Conservation (phyloP, 2,888 invertebrate genomes). For the Agelastica alni region DNA sequence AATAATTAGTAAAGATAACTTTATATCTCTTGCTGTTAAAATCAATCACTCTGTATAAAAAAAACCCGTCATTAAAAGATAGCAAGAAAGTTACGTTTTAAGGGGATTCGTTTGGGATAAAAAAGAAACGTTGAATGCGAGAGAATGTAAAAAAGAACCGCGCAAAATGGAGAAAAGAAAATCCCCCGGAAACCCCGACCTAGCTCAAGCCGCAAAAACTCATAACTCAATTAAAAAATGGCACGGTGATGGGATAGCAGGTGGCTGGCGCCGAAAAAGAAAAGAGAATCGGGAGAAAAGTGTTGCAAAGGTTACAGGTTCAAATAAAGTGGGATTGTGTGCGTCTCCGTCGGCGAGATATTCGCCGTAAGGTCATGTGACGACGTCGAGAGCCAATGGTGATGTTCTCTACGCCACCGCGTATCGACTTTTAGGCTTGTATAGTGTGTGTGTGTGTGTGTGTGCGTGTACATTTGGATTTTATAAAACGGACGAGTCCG, state of each 20-base stretch:
- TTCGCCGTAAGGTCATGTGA: conserved; percentile 37
- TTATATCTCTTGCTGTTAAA: too few species aligned
- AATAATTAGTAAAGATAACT: too few species aligned
- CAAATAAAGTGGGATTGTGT: conserved; percentile 15
- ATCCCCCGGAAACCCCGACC: conserved; percentile 35
- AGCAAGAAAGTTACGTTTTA: too few species aligned
- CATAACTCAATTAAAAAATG: conserved; percentile 48
- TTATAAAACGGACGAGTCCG: conserved; percentile 33
- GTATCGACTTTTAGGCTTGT: conserved; percentile 44
- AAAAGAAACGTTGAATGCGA: not conserved
- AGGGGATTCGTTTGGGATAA: too few species aligned
- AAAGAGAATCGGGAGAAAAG: conserved; percentile 30
- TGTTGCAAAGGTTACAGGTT: conserved; percentile 34
- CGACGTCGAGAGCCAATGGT: conserved; percentile 37
- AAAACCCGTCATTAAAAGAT: too few species aligned
- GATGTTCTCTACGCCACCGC: conserved; percentile 33
- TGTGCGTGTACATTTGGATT: conserved; percentile 38
- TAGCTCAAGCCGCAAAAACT: conserved; percentile 44
- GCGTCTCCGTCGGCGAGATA: conserved; percentile 29
- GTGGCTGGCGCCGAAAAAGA: conserved; percentile 40
- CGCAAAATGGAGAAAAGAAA: conserved; percentile 5
- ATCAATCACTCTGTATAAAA: too few species aligned
- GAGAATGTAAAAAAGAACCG: not conserved
- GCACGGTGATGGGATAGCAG: conserved; percentile 36
- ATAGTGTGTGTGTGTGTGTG: too few species aligned